Evolutionary conservation across 2,888 invertebrate species (phyloP).

Genomic region (Palloptera scutellata): DNA sequence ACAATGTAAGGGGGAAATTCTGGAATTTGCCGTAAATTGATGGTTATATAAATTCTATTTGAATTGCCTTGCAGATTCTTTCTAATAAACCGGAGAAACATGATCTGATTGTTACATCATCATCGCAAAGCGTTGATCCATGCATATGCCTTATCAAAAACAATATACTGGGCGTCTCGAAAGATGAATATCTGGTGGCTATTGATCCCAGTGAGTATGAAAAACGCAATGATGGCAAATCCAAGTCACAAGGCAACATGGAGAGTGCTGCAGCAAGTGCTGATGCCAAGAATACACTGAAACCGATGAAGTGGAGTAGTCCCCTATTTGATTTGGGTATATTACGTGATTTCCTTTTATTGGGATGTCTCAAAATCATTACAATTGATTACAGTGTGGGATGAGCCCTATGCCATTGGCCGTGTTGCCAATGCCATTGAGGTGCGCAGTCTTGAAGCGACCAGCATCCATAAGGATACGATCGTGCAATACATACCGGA

Average conservation of each 20-base stretch:
- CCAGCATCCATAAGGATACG: constrained; percentile 67
- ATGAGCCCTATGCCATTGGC: constrained; percentile 91
- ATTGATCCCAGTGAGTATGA: constrained; percentile 75
- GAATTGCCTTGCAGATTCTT: constrained; percentile 47
- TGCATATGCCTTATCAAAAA: constrained; percentile 81
- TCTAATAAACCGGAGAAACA: constrained; percentile 67
- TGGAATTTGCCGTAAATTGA: neutral
- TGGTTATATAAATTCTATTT: no score
- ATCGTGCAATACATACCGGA: constrained; percentile 82
- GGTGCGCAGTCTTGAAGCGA: constrained; percentile 85
- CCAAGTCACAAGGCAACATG: constrained; percentile 37
- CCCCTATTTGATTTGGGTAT: constrained; percentile 56
- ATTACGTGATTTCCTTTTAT: neutral
- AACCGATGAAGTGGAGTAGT: constrained; percentile 56
- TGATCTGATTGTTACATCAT: constrained; percentile 87
- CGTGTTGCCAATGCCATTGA: constrained; percentile 84
- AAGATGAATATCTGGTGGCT: constrained; percentile 87
- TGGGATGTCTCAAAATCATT: constrained; percentile 1
- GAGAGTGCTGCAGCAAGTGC: constrained; percentile 36
- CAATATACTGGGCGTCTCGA: constrained; percentile 80
- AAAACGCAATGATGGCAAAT: constrained; percentile 43
- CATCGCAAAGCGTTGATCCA: constrained; percentile 80
- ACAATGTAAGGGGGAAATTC: constrained; percentile 70
- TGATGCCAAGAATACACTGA: constrained; percentile 44
- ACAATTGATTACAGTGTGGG: constrained; percentile 72